Evolutionary conservation across 1,140 invertebrate genomes (phyloP), one percentile per base, ranked within the genome.

Genomic region (Acromyrmex charruanus): DNA sequence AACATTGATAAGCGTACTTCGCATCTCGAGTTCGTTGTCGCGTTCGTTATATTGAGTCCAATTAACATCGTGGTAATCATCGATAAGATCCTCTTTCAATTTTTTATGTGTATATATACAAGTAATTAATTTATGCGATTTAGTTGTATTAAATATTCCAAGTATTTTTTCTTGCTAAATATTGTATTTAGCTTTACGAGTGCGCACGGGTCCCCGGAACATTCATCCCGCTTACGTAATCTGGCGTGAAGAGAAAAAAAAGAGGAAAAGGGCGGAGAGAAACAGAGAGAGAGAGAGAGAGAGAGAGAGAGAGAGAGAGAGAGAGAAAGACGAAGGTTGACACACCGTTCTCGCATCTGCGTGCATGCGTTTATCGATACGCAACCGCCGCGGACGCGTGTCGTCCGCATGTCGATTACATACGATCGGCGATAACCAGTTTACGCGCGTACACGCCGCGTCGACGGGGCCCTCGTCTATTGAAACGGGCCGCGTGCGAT

Each of bases 1-100:
- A 92, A 93, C 79, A 79, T 88, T 74, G 87, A 86, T 66, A 88
- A 77, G 66, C 72, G 53, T 61, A 85, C 12, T 51, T 63, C 1
- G 14, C 53, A n/a, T 6, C 12, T 63, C 16, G 10, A 35, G 10
- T 49, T 66, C 16, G 25, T 28, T 31, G 28, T n/a, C 12, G 18
- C 14, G 49, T 9, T 55, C 16, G 18, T n/a, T 18, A 10, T 31
- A 9, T 10, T 14, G 18, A 21, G 10, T 3, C 28, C 28, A 55
- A 58, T 55, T 72, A 31, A 35, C n/a, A 4, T 58, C n/a, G 1
- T 18, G 51, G 0, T 12, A n/a, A 74, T 75, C n/a, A 9, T 59
- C 25, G 21, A 53, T 28, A 18, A 28, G 18, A 1, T 28, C 69
- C 49, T 18, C 16, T 4, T 39, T 69, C 16, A 18, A 39, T 58